Conservation (phyloP, 2,888 invertebrate genomes). For the Agrochola litura region DNA sequence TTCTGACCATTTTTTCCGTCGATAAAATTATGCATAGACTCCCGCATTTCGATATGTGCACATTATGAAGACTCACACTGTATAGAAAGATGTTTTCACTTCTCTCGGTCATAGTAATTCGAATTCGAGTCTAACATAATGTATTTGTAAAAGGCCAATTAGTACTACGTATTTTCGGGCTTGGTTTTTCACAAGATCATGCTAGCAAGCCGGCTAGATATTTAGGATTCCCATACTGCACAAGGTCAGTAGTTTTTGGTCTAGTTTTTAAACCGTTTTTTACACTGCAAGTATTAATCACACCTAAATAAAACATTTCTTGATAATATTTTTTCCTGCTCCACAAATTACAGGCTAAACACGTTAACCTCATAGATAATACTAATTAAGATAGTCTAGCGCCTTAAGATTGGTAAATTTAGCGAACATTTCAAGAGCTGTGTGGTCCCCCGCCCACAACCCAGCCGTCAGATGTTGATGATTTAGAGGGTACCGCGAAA, state of each 20-base stretch:
- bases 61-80: too few species aligned
- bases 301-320: constrained; percentile 5
- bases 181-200: background rate
- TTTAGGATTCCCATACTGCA: background rate
- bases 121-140: too few species aligned
- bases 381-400: constrained; percentile 50
- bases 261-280: constrained; percentile 11
- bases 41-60: too few species aligned
- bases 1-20: too few species aligned
- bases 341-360: constrained; percentile 45
- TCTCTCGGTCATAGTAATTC: too few species aligned
- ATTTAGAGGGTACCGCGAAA: constrained; percentile 61
- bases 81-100: too few species aligned
- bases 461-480: constrained; percentile 57
- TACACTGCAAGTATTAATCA: background rate
- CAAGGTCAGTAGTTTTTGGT: constrained; percentile 16
- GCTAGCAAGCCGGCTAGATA: background rate
- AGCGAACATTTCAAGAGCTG: constrained; percentile 51
- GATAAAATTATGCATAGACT: too few species aligned
- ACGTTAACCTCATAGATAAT: constrained; percentile 37
- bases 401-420: constrained; percentile 39
- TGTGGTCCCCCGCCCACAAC: constrained; percentile 65
- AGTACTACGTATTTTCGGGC: too few species aligned
- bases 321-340: constrained; percentile 3
- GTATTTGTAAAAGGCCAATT: too few species aligned